Base-by-base conservation (phyloP, 2,113 vertebrate species). In the Toxotes chatareus region DNA sequence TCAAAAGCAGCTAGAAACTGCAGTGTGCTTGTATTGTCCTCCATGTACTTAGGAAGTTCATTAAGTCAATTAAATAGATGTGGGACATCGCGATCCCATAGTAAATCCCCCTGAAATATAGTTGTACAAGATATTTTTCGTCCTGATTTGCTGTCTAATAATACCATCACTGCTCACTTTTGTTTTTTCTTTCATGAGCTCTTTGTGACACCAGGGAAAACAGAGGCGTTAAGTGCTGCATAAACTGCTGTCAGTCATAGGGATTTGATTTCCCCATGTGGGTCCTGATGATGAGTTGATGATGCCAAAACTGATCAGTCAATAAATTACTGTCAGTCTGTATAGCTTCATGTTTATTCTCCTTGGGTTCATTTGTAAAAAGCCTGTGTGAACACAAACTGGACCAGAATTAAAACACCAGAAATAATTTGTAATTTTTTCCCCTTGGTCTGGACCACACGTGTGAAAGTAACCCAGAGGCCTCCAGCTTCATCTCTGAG, bases 71-170 rank as follows among this genome's bases (percentile, higher is more conserved):
- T 27, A 27, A 27, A 27, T 27, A 61, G 31, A 47, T 27, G 46
- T 62, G 46, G 7, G 59, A 63, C 72, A 51, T 7, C 2, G 7
- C 2, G 0, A 51, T 11, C 7, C 14, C 32, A 72, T 19, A 32
- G 31, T 19, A 27, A 62, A 47, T 36, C 4, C 27, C 40, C 13
- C 11, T 31, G 5, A 4, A 44, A 44, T 19, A 59, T n/a, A 11
- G 51, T 34, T 67, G 21, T 38, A 53, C 6, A 71, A 59, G 21
- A 42, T 31, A 17, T 73, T 71, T 31, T 71, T 70, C 11, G 8
- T 44, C 55, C 5, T 5, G 7, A n/a, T 49, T 61, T 40, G 14
- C 14, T 17, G 8, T 23, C 8, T 73, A n/a, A 51, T 38, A 51
- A 51, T 36, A 12, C 13, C 27, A 51, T 4, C 27, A 63, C 27